Base-by-base conservation (phyloP, 2,888 invertebrate species). In the Adela reaumurella region DNA sequence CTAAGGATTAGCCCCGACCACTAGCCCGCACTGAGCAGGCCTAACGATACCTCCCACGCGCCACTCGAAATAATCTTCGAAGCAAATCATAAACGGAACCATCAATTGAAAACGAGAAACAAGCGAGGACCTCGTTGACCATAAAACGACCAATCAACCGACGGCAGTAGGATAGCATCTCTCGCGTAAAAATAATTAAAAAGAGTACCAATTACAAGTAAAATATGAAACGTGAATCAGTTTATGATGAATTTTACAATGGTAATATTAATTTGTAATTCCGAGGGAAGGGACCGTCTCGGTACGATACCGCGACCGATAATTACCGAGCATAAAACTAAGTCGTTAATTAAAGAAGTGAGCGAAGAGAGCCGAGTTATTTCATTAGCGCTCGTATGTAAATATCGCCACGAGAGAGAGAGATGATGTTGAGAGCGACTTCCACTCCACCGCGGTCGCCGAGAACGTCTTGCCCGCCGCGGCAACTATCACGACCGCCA, bases 361-460 rank as follows among this genome's bases (percentile, higher is more conserved):
- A 46, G 19, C 20, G 19, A 45, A 14, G 45, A 45, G 20, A 35
- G 35, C 35, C 11, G 6, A 35, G 35, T 35, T 49, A 46, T 28
- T 46, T 48, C 41, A 46, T 29, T 20, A 19, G 45, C 45, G 19
- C 60, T 61, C 59, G 58, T 57, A 54, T 55, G 61, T 64, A 63
- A 68, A 68, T 68, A 63, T 62, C 57, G 53, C 56, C 52, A 55
- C 57, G 56, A 48, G 55, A 61, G 56, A 48, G 55, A 61, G 61
- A 59, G 58, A 63, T 63, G 62, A 64, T 64, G n/a, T n/a, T n/a
- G n/a, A n/a, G n/a, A n/a, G n/a, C 58, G 35, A 14, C 35, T 35
- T 14, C 11, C 6, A 14, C 14, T 35, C 11, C 11, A 3, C 14
- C 35, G n/a, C n/a, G n/a, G n/a, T n/a, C n/a, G n/a, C n/a, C n/a